phyloP scores from a whole-genome alignment of 2,888 invertebrate genomes.

The Harpalus rufipes region DNA sequence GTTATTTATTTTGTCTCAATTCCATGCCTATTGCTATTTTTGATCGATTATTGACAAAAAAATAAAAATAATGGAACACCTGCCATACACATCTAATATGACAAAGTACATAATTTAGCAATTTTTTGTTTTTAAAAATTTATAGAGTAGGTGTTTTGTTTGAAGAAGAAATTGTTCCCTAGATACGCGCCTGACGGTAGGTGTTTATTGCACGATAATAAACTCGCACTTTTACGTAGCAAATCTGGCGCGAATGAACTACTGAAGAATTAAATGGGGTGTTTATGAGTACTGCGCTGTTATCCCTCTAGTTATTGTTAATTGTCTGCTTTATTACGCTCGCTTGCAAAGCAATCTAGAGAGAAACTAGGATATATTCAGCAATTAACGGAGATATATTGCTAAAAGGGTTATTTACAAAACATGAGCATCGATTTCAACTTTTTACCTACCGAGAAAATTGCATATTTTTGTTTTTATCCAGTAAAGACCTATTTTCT shows the following conservation, averaged over 20 bases:
- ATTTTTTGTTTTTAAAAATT: no score
- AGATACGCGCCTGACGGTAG: no score
- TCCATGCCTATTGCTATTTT: no score
- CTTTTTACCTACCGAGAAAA: constrained; percentile 71
- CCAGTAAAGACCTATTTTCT: constrained; percentile 72
- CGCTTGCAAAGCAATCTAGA: background rate
- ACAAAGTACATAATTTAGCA: no score
- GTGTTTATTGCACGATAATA: background rate
- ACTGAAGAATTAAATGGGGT: constrained; percentile 19
- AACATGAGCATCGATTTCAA: background rate
- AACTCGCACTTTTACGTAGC: constrained; percentile 3
- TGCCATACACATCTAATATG: no score
- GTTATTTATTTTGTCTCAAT: no score
- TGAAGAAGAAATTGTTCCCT: no score
- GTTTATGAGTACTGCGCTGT: constrained; percentile 25
- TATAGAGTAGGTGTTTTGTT: no score
- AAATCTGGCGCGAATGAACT: constrained; percentile 8
- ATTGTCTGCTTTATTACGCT: constrained; percentile 21
- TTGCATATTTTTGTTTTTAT: constrained; percentile 86
- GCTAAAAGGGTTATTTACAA: constrained; percentile 6
- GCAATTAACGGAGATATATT: constrained; percentile 2
- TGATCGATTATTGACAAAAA: no score
- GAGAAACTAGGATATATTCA: background rate
- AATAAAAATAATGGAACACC: no score
- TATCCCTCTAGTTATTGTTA: constrained; percentile 26